These are phyloP conservation scores for Mantis religiosa DNA, from an alignment of 2,888 invertebrate species.

Conservation along the genomic window DNA sequence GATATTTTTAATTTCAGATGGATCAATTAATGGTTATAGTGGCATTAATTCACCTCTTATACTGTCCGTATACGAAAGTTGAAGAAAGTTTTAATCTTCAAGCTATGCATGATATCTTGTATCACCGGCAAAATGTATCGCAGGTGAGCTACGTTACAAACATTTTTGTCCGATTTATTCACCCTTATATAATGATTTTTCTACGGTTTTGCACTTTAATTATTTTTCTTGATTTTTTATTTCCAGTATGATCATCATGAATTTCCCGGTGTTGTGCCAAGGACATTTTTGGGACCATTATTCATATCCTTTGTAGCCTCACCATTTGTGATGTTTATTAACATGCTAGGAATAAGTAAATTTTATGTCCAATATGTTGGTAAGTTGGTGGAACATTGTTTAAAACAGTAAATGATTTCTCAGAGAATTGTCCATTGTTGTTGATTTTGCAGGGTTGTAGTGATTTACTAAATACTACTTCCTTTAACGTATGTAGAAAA, in stretches of 20 bases:
- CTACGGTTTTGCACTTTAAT: neutral
- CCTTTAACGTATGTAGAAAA: too few species aligned
- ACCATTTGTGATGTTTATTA: constrained; percentile 67
- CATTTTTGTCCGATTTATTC: too few species aligned
- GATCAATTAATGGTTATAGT: constrained; percentile 68
- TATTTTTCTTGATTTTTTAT: constrained; percentile 40
- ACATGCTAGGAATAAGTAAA: constrained; percentile 69
- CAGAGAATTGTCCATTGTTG: too few species aligned
- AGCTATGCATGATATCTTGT: constrained; percentile 94
- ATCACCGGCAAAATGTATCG: constrained; percentile 76
- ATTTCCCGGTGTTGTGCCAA: constrained; percentile 96
- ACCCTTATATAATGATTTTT: too few species aligned
- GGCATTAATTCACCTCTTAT: constrained; percentile 72
- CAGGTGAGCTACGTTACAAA: constrained; percentile 57
- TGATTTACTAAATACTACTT: too few species aligned
- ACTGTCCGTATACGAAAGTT: constrained; percentile 96
- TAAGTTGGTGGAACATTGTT: constrained; percentile 45
- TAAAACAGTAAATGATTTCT: too few species aligned
- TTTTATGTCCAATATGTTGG: constrained; percentile 86
- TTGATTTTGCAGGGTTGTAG: too few species aligned
- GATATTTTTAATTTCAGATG: constrained; percentile 47
- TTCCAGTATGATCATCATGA: constrained; percentile 93
- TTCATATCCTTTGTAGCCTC: constrained; percentile 71
- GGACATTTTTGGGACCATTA: constrained; percentile 91
- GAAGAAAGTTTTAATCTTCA: constrained; percentile 99